Base-by-base conservation (phyloP, 2,888 invertebrate species). In the Xanthostigma xanthostigma region DNA sequence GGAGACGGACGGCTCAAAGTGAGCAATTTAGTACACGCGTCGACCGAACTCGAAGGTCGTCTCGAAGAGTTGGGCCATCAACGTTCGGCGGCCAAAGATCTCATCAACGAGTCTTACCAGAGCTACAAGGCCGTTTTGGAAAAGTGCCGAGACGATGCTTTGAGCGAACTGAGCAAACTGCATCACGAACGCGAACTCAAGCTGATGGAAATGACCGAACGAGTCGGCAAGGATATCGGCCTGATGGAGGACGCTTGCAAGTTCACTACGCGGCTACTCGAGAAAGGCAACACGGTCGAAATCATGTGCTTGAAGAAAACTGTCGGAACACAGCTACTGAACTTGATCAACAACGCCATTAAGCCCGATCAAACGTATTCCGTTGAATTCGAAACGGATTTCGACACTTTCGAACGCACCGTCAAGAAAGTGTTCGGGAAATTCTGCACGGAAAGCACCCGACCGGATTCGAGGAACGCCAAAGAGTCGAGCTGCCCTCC, bases 171-270 rank as follows among this genome's bases (percentile, higher is more conserved):
- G 42, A 81, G 83, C 58, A 75, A 76, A 54, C 65, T 88, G 53
- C 92, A 94, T 64, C 84, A 84, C 51, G 82, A 85, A 60, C 79
- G 90, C 51, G 92, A 92, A 66, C 72, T 93, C 38, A 83, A 85
- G 64, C 83, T 93, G 36, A 93, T 93, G 91, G 91, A 92, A 62
- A 73, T 85, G 52, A 81, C 84, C 61, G 84, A 87, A 61, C 79
- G 79, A 51, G 79, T 92, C 48, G 90, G 87, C 58, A 89, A 88
- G 62, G 84, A 84, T 5, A 81, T 86, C 53, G 85, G 84, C 53
- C 82, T 85, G 58, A 81, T 93, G 53, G 87, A 90, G 60, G 86
- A 88, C 61, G 91, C 91, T 9, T 86, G 86, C 61, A 82, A 83
- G 58, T 94, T 91, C 62, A 83, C 91, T 0, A 76, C 81, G 12